Conservation (phyloP, 2,113 vertebrate genomes). For the Megaleporinus macrocephalus region DNA sequence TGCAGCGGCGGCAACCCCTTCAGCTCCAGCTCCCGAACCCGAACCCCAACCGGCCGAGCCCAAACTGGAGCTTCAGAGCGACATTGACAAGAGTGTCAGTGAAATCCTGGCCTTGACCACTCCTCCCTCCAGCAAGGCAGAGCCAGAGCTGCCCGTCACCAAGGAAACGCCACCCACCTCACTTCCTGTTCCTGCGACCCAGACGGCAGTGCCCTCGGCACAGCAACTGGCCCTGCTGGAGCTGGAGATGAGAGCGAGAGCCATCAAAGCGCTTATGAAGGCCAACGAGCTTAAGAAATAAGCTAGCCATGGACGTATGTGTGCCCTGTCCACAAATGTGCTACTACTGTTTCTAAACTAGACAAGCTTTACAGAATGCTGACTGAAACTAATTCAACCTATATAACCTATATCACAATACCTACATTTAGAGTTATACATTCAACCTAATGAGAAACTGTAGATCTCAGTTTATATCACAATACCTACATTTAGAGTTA, state of each 20-base stretch:
- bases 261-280: conserved; percentile 98
- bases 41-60: conserved; percentile 66
- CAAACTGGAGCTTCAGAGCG: conserved; percentile 82
- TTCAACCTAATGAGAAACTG: no score
- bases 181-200: conserved; percentile 63
- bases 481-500: no score
- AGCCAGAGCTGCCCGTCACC: conserved; percentile 34
- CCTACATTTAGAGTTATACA: no score
- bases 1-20: conserved; percentile 45
- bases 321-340: neutral
- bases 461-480: no score
- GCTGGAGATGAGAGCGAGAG: conserved; percentile 95
- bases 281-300: conserved; percentile 87
- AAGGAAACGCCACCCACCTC: conserved; percentile 42
- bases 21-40: conserved; percentile 62
- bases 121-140: conserved; percentile 65
- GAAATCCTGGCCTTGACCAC: conserved; percentile 87
- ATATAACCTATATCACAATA: no score
- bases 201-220: conserved; percentile 82
- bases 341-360: neutral
- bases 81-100: conserved; percentile 95
- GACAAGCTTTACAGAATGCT: neutral
- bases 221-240: conserved; percentile 96
- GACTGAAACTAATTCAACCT: no score
- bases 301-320: neutral